Conservation (phyloP, 2,797 vertebrate genomes). For the Gallinago nigripennis region DNA sequence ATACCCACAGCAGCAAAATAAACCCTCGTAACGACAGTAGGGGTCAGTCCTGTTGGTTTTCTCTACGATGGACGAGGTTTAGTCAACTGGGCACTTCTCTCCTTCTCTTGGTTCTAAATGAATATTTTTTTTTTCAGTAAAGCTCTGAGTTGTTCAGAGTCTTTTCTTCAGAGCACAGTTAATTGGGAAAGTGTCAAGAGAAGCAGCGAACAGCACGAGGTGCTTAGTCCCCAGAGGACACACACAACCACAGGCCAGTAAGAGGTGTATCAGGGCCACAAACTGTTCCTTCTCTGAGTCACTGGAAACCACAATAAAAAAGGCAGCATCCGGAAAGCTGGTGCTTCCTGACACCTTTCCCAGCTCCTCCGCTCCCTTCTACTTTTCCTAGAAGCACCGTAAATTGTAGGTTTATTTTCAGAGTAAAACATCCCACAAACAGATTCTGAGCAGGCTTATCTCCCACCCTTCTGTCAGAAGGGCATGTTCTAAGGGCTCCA, state of each 20-base stretch:
- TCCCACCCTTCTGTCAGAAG: not conserved
- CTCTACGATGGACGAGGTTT: not conserved
- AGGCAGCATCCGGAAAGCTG: not conserved
- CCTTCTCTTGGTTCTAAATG: not conserved
- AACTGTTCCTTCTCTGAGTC: constrained; percentile 37
- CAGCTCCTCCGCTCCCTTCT: not conserved
- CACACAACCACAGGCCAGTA: constrained; percentile 2
- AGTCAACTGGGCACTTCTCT: not conserved
- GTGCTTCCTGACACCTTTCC: not conserved
- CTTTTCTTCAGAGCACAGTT: not conserved
- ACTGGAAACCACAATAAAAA: constrained; percentile 35
- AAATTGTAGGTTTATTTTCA: not conserved
- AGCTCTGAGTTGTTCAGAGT: not conserved
- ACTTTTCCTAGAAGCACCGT: not conserved
- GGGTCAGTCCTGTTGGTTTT: not conserved
- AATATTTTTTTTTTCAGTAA: not conserved
- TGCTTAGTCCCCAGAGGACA: not conserved
- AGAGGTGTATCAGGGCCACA: not conserved
- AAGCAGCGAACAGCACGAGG: not conserved
- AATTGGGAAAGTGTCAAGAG: not conserved
- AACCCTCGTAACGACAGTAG: not conserved
- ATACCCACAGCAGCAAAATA: not conserved
- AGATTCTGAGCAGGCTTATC: not conserved
- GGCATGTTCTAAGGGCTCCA: accelerated
- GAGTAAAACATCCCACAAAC: not conserved